Conservation (phyloP, 1,140 invertebrate species). For the Scaptomyza montana region DNA sequence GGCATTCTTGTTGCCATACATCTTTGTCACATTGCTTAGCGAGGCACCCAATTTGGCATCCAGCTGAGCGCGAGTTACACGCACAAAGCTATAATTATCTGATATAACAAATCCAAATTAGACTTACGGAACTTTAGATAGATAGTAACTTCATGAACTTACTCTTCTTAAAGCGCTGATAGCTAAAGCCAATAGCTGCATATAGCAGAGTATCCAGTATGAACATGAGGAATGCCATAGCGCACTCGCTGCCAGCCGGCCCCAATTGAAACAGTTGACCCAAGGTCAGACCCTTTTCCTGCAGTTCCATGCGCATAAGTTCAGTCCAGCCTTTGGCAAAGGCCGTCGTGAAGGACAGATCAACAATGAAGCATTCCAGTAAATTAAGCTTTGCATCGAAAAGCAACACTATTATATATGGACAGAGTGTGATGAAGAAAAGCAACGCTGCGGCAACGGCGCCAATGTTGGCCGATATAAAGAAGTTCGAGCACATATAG, state of each 20-base stretch:
- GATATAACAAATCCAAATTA: neutral
- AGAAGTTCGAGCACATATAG: constrained; percentile 88
- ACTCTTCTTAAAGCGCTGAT: constrained; percentile 68
- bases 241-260: constrained; percentile 66
- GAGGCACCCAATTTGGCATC: constrained; percentile 84
- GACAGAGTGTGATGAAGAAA: constrained; percentile 87
- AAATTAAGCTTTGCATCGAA: constrained; percentile 86
- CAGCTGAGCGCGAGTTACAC: constrained; percentile 66
- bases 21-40: constrained; percentile 84
- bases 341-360: constrained; percentile 85
- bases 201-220: constrained; percentile 84
- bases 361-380: constrained; percentile 85
- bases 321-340: constrained; percentile 87
- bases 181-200: constrained; percentile 84
- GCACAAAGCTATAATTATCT: constrained; percentile 75
- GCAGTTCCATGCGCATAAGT: constrained; percentile 86
- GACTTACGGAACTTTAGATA: neutral
- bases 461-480: constrained; percentile 87
- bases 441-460: constrained; percentile 86
- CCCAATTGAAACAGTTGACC: constrained; percentile 81
- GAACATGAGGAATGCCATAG: constrained; percentile 83
- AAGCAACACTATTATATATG: constrained; percentile 87
- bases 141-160: constrained; percentile 15
- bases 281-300: constrained; percentile 83
- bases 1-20: constrained; percentile 84